A percentile compares a stretch with the other conserved stretches of the same genome.
Conservation (phyloP, 2,113 vertebrate genomes). For the Odocoileus virginianus region DNA sequence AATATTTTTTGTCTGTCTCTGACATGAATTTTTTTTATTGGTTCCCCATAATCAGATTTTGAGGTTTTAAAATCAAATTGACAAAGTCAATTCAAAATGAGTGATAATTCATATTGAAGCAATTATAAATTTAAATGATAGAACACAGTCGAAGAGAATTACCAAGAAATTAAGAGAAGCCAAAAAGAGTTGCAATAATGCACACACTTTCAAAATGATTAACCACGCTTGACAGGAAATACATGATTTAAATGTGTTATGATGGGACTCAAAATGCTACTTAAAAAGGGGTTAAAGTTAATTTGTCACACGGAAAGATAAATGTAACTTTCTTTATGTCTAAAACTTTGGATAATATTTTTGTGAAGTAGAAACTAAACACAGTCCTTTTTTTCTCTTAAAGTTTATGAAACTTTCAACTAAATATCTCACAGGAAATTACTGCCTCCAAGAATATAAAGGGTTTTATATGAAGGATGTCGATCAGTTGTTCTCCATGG, state of each 20-base stretch:
- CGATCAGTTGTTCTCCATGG: slow-evolving; percentile 51
- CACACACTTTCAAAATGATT: not conserved
- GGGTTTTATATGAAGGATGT: slow-evolving; percentile 51
- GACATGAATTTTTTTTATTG: not conserved
- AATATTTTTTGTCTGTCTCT: not conserved
- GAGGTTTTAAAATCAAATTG: not conserved
- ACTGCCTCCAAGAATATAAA: slow-evolving; percentile 72
- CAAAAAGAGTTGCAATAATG: not conserved
- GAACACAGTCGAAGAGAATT: not conserved
- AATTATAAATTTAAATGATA: slow-evolving; percentile 2
- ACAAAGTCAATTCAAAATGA: slow-evolving; percentile 35
- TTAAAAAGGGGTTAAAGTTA: not conserved
- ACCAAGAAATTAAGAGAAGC: slow-evolving; percentile 20
- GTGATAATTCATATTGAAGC: not conserved
- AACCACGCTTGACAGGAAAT: not conserved
- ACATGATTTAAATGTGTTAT: not conserved
- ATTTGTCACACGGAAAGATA: slow-evolving; percentile 1
- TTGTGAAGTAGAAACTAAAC: not conserved
- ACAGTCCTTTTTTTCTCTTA: not conserved
- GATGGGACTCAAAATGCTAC: not conserved
- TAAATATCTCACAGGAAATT: slow-evolving; percentile 72
- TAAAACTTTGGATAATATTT: slow-evolving; percentile 1
- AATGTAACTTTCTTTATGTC: not conserved
- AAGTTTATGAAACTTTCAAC: slow-evolving; percentile 58
- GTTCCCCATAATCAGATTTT: not conserved